Evolutionary conservation across 2,113 vertebrate genomes (phyloP), one percentile per base, ranked within the genome.

Genomic region (Hyla sarda): DNA sequence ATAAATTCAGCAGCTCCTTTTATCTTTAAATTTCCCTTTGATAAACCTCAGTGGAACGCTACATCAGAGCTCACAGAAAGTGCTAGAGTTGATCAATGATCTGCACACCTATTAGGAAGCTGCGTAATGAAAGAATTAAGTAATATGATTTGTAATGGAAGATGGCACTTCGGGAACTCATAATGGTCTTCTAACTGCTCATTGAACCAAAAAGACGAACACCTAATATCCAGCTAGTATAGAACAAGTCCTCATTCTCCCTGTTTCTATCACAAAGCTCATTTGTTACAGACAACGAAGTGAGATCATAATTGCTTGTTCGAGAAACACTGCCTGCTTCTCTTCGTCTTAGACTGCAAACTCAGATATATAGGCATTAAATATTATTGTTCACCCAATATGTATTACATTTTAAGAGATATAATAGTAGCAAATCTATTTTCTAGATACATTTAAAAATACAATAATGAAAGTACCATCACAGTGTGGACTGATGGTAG

Each of bases 141-240:
- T 62, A 80, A 60, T 62, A 62, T 47, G 78, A 62, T 62, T 80
- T 47, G 37, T 80, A 80, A 80, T 80, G 2, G 62, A 80, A 80
- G 32, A 80, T 80, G 78, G 37, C 78, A 80, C 78, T 62, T 37
- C 10, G 37, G 56, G 34, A 62, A 28, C 52, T 45, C 16, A 11
- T 60, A 80, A 62, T 62, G 78, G 62, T 80, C 37, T 62, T 56
- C 25, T 14, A 62, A 80, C 78, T 80, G 56, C 34, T 80, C 78
- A 62, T 34, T 80, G 78, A 62, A 32, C 37, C n/a, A 13, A 56
- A 60, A 79, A 9, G n/a, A 58, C 23, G 48, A 62, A 80, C 41
- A 80, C 34, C 34, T 62, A 13, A 62, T 80, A 45, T 80, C 21
- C 56, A 80, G n/a, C 56, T 12, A 47, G 54, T 62, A 80, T 62